These are phyloP conservation scores for Leucoraja ocellata DNA, from an alignment of 2,797 vertebrate species.

Conservation along the genomic window DNA sequence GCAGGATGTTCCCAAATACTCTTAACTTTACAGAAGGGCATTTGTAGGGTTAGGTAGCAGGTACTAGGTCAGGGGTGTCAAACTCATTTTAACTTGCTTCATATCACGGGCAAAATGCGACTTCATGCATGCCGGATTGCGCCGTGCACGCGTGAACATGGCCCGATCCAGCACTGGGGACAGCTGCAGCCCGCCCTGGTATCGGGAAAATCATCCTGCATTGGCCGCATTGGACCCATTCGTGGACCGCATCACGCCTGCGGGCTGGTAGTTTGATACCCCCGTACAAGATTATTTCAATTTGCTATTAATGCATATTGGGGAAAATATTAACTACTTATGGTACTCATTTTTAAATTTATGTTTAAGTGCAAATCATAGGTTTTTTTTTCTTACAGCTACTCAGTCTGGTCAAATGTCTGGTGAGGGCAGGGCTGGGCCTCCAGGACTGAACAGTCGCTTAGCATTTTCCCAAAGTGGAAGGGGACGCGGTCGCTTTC, in stretches of 20 bases:
- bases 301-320: neutral
- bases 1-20: neutral
- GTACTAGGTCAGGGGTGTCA: too few relatives aligned
- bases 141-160: too few relatives aligned
- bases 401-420: constrained; percentile 97
- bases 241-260: too few relatives aligned
- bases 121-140: too few relatives aligned
- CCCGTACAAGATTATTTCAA: too few relatives aligned
- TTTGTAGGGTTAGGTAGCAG: neutral
- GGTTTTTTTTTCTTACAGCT: constrained; percentile 56
- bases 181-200: too few relatives aligned
- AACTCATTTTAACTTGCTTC: too few relatives aligned
- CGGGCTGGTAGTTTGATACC: too few relatives aligned
- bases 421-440: constrained; percentile 95
- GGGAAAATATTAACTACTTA: neutral
- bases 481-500: constrained; percentile 86
- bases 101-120: too few relatives aligned
- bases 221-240: too few relatives aligned
- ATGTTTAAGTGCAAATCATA: neutral
- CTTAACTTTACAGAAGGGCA: neutral
- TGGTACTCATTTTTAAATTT: neutral
- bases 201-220: too few relatives aligned
- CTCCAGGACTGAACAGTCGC: constrained; percentile 78
- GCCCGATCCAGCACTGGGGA: too few relatives aligned
- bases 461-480: constrained; percentile 83